Evolutionary conservation across 2,113 vertebrate species (phyloP), one percentile per base, ranked within the genome.

Genomic region (Myxocyprinus asiaticus): DNA sequence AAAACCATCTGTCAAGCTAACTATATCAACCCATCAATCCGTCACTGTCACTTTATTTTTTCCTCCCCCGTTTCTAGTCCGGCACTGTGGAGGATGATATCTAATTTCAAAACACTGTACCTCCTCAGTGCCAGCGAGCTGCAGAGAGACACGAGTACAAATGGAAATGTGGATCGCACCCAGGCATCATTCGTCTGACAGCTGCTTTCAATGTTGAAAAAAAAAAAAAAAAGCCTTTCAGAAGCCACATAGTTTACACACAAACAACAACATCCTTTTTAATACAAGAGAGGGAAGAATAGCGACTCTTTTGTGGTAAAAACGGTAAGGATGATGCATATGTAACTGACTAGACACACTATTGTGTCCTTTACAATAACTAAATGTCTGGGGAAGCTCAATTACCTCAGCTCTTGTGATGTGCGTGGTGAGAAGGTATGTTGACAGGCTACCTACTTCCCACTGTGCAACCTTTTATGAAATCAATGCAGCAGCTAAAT

Each of bases 401-500:
- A 90, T 92, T 90, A 91, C 79, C 83, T 83, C 85, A 84, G 84
- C 45, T 67, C n/a, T 77, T 82, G 82, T 77, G 85, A 47, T 47
- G 83, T 71, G 68, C 87, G 83, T 80, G 70, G 85, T 71, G 80
- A 85, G 82, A 82, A 84, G 80, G 42, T 72, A 76, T 71, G 84
- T 81, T 91, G 91, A 91, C 87, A 89, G 88, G 85, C 85, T 89
- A 89, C 84, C 87, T 88, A 76, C 86, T 88, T 77, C 92, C 89
- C 81, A 79, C 87, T 86, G 88, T 0, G 86, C 86, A 90, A 89
- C 89, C 89, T 90, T 91, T 93, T 87, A 91, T 87, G 90, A 91
- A 93, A 92, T 92, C 90, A 90, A 92, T 93, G 88, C 81, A 75
- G 81, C 83, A 83, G 88, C 90, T 88, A 90, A 92, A 93, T 84